Evolutionary conservation across 2,113 vertebrate genomes (phyloP), one percentile per base, ranked within the genome.

Genomic region (Mirounga angustirostris): DNA sequence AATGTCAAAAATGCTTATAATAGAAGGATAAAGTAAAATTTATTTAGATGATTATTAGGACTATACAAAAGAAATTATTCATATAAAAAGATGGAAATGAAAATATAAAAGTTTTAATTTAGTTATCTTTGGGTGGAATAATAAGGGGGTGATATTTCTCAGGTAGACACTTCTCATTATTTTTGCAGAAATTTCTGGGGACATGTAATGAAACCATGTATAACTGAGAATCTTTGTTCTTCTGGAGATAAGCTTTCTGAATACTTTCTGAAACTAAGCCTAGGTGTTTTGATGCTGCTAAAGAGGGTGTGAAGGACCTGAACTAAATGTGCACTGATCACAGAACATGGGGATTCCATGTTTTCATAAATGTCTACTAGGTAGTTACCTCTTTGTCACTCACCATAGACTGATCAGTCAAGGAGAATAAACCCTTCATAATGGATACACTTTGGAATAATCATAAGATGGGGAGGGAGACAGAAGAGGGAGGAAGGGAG

Each of bases 231-330:
- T 19, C 8, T 40, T 50, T n/a, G 14, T 50, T 21, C 36, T 11
- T 59, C 26, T 71, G 24, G 24, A 54, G 9, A 46, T 22, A 8
- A 54, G 26, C 14, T 87, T 52, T 85, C 22, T 50, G 46, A 92
- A 81, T 24, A 61, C 40, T 40, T 40, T 40, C 40, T 19, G 33
- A 63, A 40, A 26, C 4, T 56, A 87, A 87, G 7, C 13, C n/a
- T 1, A 40, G 13, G 6, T 85, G 4, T 90, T 30, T 40, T 15
- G 2, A 33, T 26, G 14, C 3, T 56, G 18, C 24, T 19, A 5
- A 18, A 16, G 0, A 2, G 7, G 7, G 26, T 4, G 2, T 12
- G 1, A 15, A 8, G 16, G 5, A 50, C 33, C 9, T 9, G 15
- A 2, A 33, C 86, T 74, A 22, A 92, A 10, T 71, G 28, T 36